Percentiles rank a stretch among this genome's conserved stretches.
phyloP scores from a whole-genome alignment of 1,140 invertebrate genomes.

The Rhopalosiphum maidis region DNA sequence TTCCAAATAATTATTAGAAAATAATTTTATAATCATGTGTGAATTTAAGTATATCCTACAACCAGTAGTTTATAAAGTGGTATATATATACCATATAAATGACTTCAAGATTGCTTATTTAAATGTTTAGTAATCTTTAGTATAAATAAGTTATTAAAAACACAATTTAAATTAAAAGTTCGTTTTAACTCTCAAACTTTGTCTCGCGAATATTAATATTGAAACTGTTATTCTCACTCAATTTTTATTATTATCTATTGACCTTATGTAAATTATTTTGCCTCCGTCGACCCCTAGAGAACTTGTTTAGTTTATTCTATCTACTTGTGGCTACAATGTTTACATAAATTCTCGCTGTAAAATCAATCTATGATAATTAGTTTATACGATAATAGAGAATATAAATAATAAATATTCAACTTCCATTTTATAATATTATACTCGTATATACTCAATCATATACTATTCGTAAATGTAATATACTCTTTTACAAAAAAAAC shows the following conservation, averaged over 20 bases:
- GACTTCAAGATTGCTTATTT: not conserved
- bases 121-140: not conserved
- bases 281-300: not conserved
- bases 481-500: not conserved
- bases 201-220: not conserved
- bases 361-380: not conserved
- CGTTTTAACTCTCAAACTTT: not conserved
- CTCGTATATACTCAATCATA: not conserved
- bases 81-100: not conserved
- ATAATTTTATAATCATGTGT: too few relatives aligned
- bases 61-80: not conserved
- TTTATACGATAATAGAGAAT: not conserved
- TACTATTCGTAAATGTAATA: not conserved
- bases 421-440: not conserved
- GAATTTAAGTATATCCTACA: not conserved
- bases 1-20: too few relatives aligned
- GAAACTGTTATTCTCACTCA: not conserved
- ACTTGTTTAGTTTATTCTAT: not conserved
- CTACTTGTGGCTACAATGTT: not conserved
- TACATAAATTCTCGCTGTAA: not conserved
- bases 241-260: not conserved
- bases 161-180: not conserved
- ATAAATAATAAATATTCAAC: slow-evolving; percentile 5
- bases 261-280: not conserved
- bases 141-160: not conserved